A percentile compares a stretch with the other conserved stretches of the same genome.
Evolutionary conservation across 2,113 vertebrate genomes (phyloP).

Genomic region (Corvus moneduloides): DNA sequence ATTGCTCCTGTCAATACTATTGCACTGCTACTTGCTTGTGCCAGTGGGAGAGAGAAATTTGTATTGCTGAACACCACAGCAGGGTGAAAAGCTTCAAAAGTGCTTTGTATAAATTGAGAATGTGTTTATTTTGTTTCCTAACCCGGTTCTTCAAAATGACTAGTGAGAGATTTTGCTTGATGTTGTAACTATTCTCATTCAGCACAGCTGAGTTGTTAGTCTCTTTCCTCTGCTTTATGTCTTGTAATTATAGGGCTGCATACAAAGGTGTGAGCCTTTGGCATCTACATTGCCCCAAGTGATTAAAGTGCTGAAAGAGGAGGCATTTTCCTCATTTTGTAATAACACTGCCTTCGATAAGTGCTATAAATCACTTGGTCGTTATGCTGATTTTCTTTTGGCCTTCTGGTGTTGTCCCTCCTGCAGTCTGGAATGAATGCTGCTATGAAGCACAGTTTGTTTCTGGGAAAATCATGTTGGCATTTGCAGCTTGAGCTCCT

Average conservation of each 20-base stretch:
- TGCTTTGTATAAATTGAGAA: not conserved
- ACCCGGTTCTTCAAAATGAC: not conserved
- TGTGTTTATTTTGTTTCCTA: not conserved
- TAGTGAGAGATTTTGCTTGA: not conserved
- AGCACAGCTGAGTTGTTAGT: not conserved
- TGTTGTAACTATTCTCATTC: not conserved
- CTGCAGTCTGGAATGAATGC: conserved; percentile 13
- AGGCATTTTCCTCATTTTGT: not conserved
- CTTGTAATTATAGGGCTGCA: not conserved
- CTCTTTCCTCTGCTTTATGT: not conserved
- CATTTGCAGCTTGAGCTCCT: conserved; percentile 15
- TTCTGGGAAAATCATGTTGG: conserved; percentile 48
- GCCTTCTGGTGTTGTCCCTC: conserved; percentile 1
- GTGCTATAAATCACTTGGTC: conserved; percentile 17
- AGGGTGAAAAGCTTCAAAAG: not conserved
- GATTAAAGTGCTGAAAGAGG: not conserved
- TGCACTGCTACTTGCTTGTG: not conserved
- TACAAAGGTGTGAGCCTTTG: not conserved
- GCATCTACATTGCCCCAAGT: not conserved
- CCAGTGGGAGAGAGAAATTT: not conserved
- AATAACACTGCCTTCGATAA: not conserved
- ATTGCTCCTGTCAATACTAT: not conserved
- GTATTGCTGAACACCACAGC: not conserved
- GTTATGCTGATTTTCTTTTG: conserved; percentile 49
- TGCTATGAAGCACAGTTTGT: not conserved